These are phyloP conservation scores for Diplolepis rosae DNA, from an alignment of 2,888 invertebrate genomes.

Conservation along the genomic window DNA sequence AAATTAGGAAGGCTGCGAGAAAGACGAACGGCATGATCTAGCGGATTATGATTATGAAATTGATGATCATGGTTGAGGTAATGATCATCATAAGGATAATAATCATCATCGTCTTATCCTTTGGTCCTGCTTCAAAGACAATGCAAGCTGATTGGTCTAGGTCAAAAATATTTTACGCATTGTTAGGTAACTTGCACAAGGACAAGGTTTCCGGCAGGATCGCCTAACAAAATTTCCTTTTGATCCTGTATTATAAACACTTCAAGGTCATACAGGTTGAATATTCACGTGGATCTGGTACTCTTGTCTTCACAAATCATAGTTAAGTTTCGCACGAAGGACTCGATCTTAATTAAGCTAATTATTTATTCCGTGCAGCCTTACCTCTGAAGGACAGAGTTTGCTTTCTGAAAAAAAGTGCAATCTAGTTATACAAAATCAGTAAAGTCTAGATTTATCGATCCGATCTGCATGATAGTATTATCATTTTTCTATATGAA, in stretches of 20 bases:
- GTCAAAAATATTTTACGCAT: conserved; percentile 8
- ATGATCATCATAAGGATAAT: conserved; percentile 25
- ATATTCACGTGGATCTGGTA: neutral
- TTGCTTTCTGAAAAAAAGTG: conserved; percentile 19
- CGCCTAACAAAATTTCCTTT: neutral
- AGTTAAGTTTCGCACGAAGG: conserved; percentile 14
- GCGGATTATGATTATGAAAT: conserved; percentile 34
- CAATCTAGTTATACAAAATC: conserved; percentile 1
- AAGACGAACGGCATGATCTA: conserved; percentile 1
- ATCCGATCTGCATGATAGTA: too few relatives aligned
- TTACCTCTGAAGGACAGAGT: conserved; percentile 13
- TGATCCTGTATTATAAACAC: neutral
- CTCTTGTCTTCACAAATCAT: conserved; percentile 7
- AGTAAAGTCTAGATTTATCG: too few relatives aligned
- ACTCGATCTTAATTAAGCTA: conserved; percentile 27
- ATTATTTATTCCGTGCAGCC: conserved; percentile 34
- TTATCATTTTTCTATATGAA: neutral
- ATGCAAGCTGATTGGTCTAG: conserved; percentile 1
- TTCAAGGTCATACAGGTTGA: neutral
- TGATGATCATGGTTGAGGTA: conserved; percentile 33
- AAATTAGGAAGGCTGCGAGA: conserved; percentile 14
- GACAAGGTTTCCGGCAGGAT: neutral
- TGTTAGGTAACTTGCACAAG: neutral
- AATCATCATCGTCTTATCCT: conserved; percentile 2
- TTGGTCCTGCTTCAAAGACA: neutral